Conservation (phyloP, 2,888 invertebrate genomes). For the Lasioglossum malachurum region DNA sequence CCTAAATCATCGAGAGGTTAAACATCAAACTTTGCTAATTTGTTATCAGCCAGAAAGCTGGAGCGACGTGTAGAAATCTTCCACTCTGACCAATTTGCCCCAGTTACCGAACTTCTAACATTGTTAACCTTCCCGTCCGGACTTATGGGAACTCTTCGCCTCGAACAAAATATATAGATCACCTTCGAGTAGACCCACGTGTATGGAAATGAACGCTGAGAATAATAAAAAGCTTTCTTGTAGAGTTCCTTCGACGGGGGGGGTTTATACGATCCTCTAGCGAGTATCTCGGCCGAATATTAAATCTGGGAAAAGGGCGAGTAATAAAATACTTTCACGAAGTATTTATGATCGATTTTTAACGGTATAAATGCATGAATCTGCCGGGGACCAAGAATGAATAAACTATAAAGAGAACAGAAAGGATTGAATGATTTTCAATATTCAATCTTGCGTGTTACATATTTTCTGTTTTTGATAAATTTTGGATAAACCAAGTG, state of each 20-base stretch:
- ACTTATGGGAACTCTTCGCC: constrained; percentile 68
- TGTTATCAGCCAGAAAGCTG: constrained; percentile 66
- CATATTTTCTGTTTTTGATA: neutral
- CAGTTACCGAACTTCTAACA: constrained; percentile 78
- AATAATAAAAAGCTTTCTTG: constrained; percentile 66
- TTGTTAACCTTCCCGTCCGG: constrained; percentile 76
- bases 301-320: constrained; percentile 37
- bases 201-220: constrained; percentile 59
- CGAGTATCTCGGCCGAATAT: constrained; percentile 51
- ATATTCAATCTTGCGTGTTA: neutral
- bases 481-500: neutral
- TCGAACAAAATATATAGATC: constrained; percentile 79
- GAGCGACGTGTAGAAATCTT: constrained; percentile 65
- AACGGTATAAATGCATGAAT: neutral
- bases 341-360: constrained; percentile 48
- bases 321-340: constrained; percentile 45
- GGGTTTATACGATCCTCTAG: constrained; percentile 47
- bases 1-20: constrained; percentile 68
- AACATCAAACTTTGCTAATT: constrained; percentile 74
- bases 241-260: constrained; percentile 39
- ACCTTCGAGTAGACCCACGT: constrained; percentile 57
- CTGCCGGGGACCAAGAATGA: neutral
- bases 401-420: neutral
- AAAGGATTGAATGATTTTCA: neutral
- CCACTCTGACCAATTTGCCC: constrained; percentile 76